Evolutionary conservation across 1,140 invertebrate species (phyloP), one percentile per base, ranked within the genome.

Genomic region (Reticulitermes speratus): DNA sequence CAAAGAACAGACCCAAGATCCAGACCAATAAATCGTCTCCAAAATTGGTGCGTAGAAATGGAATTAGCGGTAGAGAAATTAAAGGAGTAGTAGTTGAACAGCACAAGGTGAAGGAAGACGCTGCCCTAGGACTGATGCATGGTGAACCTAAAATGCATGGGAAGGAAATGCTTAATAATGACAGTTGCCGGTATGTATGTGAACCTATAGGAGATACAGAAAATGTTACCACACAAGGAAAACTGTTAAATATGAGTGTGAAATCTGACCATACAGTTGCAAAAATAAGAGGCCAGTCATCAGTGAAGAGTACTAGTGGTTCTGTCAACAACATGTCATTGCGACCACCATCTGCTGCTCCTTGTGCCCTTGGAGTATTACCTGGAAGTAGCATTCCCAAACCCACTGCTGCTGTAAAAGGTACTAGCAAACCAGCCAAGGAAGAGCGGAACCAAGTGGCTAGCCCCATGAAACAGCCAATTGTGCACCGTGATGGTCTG

Each of bases 351-450:
- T 89, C 90, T 2, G 52, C 84, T 75, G 84, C 75, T 85, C 88
- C 82, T 19, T 45, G 44, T 86, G 75, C 85, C 19, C 23, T 86
- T 52, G 82, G 85, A 82, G 84, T 87, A 84, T 87, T 88, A 75
- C n/a, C 65, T n/a, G 91, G 93, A 12, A 97, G 95, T 16, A 96
- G 96, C 25, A 96, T 98, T 89, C 97, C 97, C 3, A 98, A 98
- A 91, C 97, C 97, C 9, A 97, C 96, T 30, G 96, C 96, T 23
- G 95, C 97, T 86, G 96, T 98, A 8, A 98, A 97, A 93, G 97
- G 97, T 88, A 97, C 95, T 6, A 94, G 82, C 69, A 96, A 96
- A 91, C 92, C 94, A 86, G 92, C 89, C 87, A 90, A 88, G 30
- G 88, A 87, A 86, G 86, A 90, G 2, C 84, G 89, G 1, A 89